phyloP scores from a whole-genome alignment of 2,797 vertebrate genomes.

The Tangara arthus region DNA sequence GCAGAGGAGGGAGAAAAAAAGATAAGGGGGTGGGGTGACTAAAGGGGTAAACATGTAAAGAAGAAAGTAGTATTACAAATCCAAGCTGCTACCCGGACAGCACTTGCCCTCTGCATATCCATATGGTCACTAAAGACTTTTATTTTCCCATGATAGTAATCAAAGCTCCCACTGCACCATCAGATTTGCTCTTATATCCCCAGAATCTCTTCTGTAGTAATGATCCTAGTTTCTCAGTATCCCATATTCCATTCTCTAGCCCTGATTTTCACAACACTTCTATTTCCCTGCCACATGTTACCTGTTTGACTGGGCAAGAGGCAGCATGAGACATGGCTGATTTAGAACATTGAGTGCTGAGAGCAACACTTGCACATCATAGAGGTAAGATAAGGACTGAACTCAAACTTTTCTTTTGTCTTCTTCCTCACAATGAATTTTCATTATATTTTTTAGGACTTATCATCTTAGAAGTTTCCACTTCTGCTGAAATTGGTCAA shows the following conservation, averaged over 20 bases:
- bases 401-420: background rate
- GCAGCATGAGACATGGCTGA: rapidly evolving
- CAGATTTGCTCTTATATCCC: background rate
- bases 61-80: background rate
- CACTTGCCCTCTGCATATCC: background rate
- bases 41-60: background rate
- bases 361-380: background rate
- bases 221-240: background rate
- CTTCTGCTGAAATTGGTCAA: background rate
- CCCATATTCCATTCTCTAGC: background rate
- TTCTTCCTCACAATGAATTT: background rate
- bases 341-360: background rate
- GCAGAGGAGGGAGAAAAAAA: background rate
- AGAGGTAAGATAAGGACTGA: background rate
- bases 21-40: background rate
- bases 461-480: background rate
- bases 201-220: background rate
- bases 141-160: background rate
- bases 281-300: background rate
- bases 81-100: background rate
- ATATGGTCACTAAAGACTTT: background rate
- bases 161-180: background rate
- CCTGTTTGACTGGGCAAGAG: background rate
- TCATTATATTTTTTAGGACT: background rate
- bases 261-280: background rate